phyloP scores from a whole-genome alignment of 2,888 invertebrate species.

The Nyleta sp. region DNA sequence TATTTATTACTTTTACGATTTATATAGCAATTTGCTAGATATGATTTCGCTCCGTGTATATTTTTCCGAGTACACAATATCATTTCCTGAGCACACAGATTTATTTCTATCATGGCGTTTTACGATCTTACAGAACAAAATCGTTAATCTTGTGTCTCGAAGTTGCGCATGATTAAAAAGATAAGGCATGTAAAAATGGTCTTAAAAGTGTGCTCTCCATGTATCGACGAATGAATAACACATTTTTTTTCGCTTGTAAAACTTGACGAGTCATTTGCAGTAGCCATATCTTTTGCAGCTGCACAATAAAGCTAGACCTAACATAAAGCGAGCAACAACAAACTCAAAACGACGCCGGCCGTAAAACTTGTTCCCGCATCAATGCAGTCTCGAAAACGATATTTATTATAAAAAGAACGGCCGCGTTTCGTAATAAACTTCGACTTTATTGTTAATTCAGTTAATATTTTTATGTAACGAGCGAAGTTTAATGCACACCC shows the following conservation, averaged over 20 bases:
- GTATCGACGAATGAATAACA: background rate
- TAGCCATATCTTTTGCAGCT: conserved; percentile 6
- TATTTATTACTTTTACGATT: too few species aligned
- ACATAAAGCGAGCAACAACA: conserved; percentile 2
- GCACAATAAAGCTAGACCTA: conserved; percentile 4
- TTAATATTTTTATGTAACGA: conserved; percentile 22
- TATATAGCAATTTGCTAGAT: too few species aligned
- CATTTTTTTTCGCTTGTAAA: background rate
- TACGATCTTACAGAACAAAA: too few species aligned
- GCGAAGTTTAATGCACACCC: conserved; percentile 10
- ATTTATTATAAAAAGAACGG: conserved; percentile 12
- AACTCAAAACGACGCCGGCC: conserved; percentile 14
- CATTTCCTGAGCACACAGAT: too few species aligned
- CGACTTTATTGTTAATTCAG: conserved; percentile 29
- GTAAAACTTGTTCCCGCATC: conserved; percentile 27
- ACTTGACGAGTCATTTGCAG: background rate
- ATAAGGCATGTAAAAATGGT: background rate
- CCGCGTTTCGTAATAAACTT: conserved; percentile 23
- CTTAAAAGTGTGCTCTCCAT: too few species aligned
- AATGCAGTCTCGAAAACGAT: conserved; percentile 4
- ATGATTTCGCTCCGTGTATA: too few species aligned
- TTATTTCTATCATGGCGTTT: too few species aligned
- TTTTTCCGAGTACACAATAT: too few species aligned
- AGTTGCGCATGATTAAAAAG: too few species aligned
- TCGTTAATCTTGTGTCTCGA: too few species aligned